phyloP scores from a whole-genome alignment of 2,113 vertebrate species.

The Polypterus bichir region DNA sequence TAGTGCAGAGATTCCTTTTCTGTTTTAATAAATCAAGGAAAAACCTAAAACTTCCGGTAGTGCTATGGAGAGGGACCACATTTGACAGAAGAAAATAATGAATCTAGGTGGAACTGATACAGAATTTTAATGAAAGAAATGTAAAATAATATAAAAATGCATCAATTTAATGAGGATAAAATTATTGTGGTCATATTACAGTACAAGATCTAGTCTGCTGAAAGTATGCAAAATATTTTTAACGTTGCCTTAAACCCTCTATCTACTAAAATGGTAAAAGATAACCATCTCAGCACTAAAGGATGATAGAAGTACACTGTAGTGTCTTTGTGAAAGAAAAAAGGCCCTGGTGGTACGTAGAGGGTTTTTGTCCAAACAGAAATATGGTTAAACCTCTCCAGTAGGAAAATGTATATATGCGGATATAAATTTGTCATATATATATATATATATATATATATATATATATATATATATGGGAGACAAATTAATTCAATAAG shows the following conservation, averaged over 20 bases:
- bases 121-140: slow-evolving; percentile 12
- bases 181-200: neutral
- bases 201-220: slow-evolving; percentile 13
- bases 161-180: slow-evolving; percentile 24
- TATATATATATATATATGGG: no score
- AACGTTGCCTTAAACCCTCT: slow-evolving; percentile 93
- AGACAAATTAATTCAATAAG: no score
- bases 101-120: slow-evolving; percentile 15
- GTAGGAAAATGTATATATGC: slow-evolving; percentile 9
- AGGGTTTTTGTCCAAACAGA: slow-evolving; percentile 49
- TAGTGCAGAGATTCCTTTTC: neutral
- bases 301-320: slow-evolving; percentile 4
- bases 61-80: neutral
- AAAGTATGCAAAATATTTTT: slow-evolving; percentile 26
- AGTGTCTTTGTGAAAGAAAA: neutral
- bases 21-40: slow-evolving; percentile 9
- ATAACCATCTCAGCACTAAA: neutral
- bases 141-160: slow-evolving; percentile 20
- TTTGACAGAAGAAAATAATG: neutral
- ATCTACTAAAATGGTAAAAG: slow-evolving; percentile 47
- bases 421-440: no score
- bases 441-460: no score
- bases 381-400: slow-evolving; percentile 29
- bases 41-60: slow-evolving; percentile 12
- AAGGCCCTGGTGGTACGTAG: slow-evolving; percentile 32